Conservation (phyloP, 2,888 invertebrate genomes). For the Cephus runcator region DNA sequence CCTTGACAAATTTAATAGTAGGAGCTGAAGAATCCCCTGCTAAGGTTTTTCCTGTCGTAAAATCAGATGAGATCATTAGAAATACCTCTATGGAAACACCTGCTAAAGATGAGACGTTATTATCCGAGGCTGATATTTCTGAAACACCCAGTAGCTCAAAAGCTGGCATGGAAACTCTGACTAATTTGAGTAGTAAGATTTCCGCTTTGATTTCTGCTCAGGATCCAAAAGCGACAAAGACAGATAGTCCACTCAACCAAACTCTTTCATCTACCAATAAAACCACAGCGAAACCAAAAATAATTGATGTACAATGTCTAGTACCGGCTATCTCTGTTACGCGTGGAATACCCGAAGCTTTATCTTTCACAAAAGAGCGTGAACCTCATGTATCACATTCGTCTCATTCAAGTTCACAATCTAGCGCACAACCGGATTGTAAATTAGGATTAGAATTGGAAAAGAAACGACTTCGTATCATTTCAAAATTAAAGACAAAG, state of each 20-base stretch:
- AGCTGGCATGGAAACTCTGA: conserved; percentile 47
- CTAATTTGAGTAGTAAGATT: conserved; percentile 55
- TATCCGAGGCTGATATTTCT: conserved; percentile 52
- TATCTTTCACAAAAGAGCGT: not conserved
- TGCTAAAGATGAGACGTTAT: conserved; percentile 49
- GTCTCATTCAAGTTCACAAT: not conserved
- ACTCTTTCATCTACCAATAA: not conserved
- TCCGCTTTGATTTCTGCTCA: conserved; percentile 45
- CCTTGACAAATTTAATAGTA: not conserved
- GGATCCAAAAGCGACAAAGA: conserved; percentile 17
- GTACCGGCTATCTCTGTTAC: conserved; percentile 20
- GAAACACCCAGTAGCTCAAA: conserved; percentile 60
- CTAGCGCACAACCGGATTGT: conserved; percentile 17
- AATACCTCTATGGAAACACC: conserved; percentile 49
- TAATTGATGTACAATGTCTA: conserved; percentile 34
- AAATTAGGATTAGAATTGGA: conserved; percentile 43
- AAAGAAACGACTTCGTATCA: conserved; percentile 49
- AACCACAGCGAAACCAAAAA: conserved; percentile 21
- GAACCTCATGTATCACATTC: not conserved
- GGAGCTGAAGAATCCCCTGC: conserved; percentile 43
- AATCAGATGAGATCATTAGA: conserved; percentile 24
- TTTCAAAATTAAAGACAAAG: conserved; percentile 41
- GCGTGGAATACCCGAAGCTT: conserved; percentile 8
- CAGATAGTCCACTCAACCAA: conserved; percentile 2
- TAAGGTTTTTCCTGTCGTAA: conserved; percentile 46